A percentile compares a stretch with the other conserved stretches of the same genome.
These are phyloP conservation scores for Sinocyclocheilus maitianheensis DNA, from an alignment of 2,113 vertebrate species.

Conservation along the genomic window DNA sequence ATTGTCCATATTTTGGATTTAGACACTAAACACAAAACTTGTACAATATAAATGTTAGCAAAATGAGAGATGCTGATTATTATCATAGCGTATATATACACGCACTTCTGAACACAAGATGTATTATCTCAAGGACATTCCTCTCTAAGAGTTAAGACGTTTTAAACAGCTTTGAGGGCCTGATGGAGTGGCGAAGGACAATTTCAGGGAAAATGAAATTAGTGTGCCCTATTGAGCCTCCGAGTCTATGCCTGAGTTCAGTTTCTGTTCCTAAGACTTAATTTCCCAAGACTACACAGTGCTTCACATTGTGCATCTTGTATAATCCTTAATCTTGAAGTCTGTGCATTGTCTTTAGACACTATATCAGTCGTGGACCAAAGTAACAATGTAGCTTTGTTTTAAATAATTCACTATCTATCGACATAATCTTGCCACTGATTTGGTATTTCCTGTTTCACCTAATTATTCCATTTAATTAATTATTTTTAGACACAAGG, in stretches of 20 bases:
- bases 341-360: constrained; percentile 32
- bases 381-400: not conserved
- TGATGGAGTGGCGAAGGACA: not conserved
- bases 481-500: not conserved
- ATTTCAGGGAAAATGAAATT: constrained; percentile 13
- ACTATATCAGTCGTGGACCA: not conserved
- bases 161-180: not conserved
- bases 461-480: not conserved
- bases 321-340: constrained; percentile 47
- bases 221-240: not conserved
- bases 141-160: not conserved
- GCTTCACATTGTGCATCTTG: constrained; percentile 35
- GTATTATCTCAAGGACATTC: constrained; percentile 5
- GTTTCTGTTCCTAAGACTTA: not conserved
- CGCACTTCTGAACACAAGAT: not conserved
- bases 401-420: constrained; percentile 27
- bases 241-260: not conserved
- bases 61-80: not conserved
- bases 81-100: not conserved
- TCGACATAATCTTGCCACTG: not conserved
- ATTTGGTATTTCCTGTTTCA: not conserved
- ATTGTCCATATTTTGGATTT: not conserved
- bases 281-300: constrained; percentile 3
- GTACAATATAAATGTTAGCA: not conserved
- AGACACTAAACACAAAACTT: not conserved